Conservation (phyloP, 2,113 vertebrate genomes). For the Pelecanoides urinatrix region DNA sequence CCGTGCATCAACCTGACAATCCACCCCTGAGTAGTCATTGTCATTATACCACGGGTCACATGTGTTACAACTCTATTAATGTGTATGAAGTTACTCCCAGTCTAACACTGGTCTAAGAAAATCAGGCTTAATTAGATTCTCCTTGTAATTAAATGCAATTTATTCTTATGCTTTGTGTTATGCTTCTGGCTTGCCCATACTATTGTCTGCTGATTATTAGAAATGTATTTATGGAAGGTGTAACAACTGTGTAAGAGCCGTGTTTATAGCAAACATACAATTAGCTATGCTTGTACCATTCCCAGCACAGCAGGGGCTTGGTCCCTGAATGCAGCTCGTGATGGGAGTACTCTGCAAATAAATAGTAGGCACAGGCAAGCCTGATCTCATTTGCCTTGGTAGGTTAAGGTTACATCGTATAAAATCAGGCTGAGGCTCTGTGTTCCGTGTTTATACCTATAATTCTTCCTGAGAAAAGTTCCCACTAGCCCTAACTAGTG, state of each 20-base stretch:
- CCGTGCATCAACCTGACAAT: slow-evolving; percentile 43
- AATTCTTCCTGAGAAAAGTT: not conserved
- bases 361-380: not conserved
- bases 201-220: slow-evolving; percentile 51
- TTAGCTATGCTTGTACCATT: not conserved
- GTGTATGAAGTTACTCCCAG: slow-evolving; percentile 56
- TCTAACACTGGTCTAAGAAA: slow-evolving; percentile 41
- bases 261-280: slow-evolving; percentile 36
- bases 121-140: slow-evolving; percentile 57
- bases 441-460: not conserved
- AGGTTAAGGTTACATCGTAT: not conserved
- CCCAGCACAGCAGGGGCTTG: slow-evolving; percentile 39
- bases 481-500: not conserved
- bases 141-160: slow-evolving; percentile 66
- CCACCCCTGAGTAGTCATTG: slow-evolving; percentile 51
- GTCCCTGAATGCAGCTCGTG: not conserved
- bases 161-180: slow-evolving; percentile 48
- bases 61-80: slow-evolving; percentile 55
- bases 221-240: slow-evolving; percentile 49
- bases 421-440: not conserved
- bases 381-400: not conserved
- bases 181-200: slow-evolving; percentile 34
- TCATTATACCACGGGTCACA: slow-evolving; percentile 37
- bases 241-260: slow-evolving; percentile 26
- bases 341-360: not conserved